These are phyloP conservation scores for Ericerus pela DNA, from an alignment of 1,140 invertebrate genomes.

Conservation along the genomic window DNA sequence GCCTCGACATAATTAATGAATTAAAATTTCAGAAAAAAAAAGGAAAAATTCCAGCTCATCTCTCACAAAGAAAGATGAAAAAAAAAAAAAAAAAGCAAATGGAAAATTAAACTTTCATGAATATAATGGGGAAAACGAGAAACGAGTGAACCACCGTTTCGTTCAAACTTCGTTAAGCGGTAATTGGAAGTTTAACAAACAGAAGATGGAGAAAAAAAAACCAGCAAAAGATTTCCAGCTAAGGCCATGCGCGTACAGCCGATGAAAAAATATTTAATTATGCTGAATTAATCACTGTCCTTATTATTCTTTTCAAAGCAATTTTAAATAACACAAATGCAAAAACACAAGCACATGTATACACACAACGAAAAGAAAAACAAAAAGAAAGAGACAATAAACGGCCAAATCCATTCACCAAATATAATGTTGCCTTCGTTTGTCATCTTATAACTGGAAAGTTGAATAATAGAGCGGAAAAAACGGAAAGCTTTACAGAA, in stretches of 20 bases:
- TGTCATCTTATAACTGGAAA: too few species aligned
- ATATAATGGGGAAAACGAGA: slow-evolving; percentile 6
- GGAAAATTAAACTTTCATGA: slow-evolving; percentile 7
- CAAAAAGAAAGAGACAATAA: too few species aligned
- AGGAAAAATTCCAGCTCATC: neutral
- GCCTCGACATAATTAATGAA: neutral
- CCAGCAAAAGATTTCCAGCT: neutral
- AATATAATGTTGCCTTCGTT: too few species aligned
- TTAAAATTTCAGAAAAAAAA: neutral
- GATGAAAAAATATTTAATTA: slow-evolving; percentile 12
- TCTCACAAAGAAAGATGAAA: neutral
- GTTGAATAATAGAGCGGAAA: too few species aligned
- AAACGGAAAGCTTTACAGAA: too few species aligned
- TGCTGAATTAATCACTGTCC: slow-evolving; percentile 8
- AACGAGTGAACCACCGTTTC: slow-evolving; percentile 4
- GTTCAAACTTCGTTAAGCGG: slow-evolving; percentile 8
- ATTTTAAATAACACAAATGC: too few species aligned
- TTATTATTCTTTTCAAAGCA: neutral
- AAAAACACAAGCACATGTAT: too few species aligned
- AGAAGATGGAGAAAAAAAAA: neutral
- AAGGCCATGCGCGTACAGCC: too few species aligned
- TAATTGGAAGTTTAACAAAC: slow-evolving; percentile 12
- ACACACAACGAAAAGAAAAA: too few species aligned
- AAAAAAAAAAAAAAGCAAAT: neutral
- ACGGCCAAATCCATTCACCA: too few species aligned